Percentiles rank a stretch among this genome's conserved stretches.
phyloP scores from a whole-genome alignment of 2,888 invertebrate genomes.

The Scaptodrosophila latifasciaeformis region DNA sequence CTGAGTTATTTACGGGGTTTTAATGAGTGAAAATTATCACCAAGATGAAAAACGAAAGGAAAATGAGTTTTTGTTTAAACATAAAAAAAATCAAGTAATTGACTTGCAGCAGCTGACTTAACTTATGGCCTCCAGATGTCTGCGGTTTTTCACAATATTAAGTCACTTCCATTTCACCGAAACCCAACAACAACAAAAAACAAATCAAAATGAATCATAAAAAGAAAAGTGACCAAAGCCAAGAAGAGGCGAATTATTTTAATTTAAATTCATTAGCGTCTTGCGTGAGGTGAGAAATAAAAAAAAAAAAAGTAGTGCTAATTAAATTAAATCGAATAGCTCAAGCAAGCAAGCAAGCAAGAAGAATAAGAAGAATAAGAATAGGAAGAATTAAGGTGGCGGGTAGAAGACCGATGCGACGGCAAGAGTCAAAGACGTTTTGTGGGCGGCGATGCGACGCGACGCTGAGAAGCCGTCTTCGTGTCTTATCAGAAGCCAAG shows the following conservation, averaged over 20 bases:
- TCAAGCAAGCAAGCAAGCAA: not conserved
- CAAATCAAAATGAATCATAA: conserved; percentile 17
- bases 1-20: not conserved
- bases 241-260: conserved; percentile 56
- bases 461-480: not conserved
- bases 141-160: no score
- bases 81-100: not conserved
- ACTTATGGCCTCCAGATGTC: no score
- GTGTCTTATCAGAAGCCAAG: conserved; percentile 49
- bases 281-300: conserved; percentile 45
- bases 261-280: conserved; percentile 58
- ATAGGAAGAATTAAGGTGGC: conserved; percentile 12
- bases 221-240: no score
- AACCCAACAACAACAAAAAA: not conserved
- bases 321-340: conserved; percentile 53
- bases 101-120: not conserved
- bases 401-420: not conserved
- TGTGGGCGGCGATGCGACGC: not conserved
- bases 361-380: not conserved
- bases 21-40: not conserved
- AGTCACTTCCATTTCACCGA: no score
- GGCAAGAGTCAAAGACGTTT: not conserved
- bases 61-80: conserved; percentile 1
- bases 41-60: not conserved
- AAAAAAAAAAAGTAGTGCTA: conserved; percentile 36